A percentile compares a stretch with the other conserved stretches of the same genome.
These are phyloP conservation scores for Micronycteris hirsuta DNA, from an alignment of 2,113 vertebrate species.

Conservation along the genomic window DNA sequence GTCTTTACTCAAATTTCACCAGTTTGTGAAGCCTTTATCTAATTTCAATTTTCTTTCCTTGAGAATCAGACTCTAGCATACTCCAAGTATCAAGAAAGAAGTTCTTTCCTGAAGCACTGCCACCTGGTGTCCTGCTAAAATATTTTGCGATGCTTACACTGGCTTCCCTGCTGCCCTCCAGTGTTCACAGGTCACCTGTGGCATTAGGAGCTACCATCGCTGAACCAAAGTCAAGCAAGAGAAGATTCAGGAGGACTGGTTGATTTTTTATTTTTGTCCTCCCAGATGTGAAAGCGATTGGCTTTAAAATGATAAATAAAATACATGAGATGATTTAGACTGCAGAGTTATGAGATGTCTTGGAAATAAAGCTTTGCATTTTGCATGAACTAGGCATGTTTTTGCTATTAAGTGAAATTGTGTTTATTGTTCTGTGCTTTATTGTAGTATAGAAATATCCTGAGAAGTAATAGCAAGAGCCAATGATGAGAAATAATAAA, in stretches of 20 bases:
- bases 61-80: background rate
- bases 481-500: background rate
- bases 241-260: background rate
- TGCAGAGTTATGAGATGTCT: background rate
- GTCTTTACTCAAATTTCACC: background rate
- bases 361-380: too few relatives aligned
- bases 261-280: background rate
- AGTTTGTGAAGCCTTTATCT: background rate
- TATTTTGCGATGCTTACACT: background rate
- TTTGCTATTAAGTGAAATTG: background rate
- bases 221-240: background rate
- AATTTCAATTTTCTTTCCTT: background rate
- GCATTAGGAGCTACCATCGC: fast-evolving
- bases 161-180: background rate
- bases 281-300: background rate
- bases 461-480: background rate
- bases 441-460: background rate
- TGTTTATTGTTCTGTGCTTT: background rate
- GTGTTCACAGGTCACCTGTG: background rate
- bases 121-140: background rate
- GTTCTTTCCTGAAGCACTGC: background rate
- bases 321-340: background rate
- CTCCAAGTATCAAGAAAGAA: background rate
- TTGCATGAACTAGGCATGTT: background rate
- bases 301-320: background rate